Base-by-base conservation (phyloP, 2,888 invertebrate species). In the Erebia epiphron region DNA sequence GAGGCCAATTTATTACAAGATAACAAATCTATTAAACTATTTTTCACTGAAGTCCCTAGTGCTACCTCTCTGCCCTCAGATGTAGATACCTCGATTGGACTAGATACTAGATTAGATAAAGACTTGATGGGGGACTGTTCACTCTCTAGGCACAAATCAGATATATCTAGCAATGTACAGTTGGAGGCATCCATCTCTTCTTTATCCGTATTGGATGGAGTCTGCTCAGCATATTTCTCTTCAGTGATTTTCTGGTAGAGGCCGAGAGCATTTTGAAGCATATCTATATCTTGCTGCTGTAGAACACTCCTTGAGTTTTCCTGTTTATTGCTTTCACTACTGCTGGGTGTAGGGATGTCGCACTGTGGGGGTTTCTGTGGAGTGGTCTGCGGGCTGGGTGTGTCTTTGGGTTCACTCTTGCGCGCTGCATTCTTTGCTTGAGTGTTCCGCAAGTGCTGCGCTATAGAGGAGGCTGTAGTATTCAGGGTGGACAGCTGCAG, bases 401-500 rank as follows among this genome's bases (percentile, higher is more conserved):
- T 78, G 70, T 90, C 88, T 76, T 80, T 85, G 74, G 81, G 73
- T 69, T 88, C 90, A 82, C 83, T 80, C 80, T 88, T 90, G 69
- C 84, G 82, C 58, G 86, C 78, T 68, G 88, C 79, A 76, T 79
- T 81, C 80, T 90, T 88, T 8, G 46, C 49, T 49, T 62, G 62
- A 26, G 62, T 21, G 21, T 62, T 62, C 8, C 86, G 86, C 64
- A 91, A 76, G 43, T 91, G 84, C 76, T 93, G 83, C 82, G 92
- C 78, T 86, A 90, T 74, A 94, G 83, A 79, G 1, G 88, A 81
- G 50, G 86, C 83, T 74, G 84, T 93, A 4, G 96, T 95, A 79
- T 96, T 96, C 14, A 98, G 96, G 13, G 98, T 98, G 79, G 98
- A 98, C 76, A 99, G 92, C 90, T 98, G 98, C 72, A 99, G 93